Conservation (phyloP, 2,797 vertebrate species). For the Neopelma chrysocephalum region DNA sequence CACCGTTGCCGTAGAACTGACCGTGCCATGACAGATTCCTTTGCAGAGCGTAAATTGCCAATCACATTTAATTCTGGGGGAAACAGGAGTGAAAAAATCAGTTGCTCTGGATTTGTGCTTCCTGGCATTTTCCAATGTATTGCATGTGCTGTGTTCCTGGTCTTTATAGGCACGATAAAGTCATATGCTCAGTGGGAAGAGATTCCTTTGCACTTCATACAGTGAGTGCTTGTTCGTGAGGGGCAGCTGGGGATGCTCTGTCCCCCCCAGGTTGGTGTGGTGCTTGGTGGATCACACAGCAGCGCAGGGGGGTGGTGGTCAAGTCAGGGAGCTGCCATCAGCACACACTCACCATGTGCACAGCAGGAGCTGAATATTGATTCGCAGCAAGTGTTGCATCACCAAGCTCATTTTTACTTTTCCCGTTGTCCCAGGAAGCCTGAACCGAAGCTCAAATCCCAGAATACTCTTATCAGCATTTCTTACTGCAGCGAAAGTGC, state of each 20-base stretch:
- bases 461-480: not conserved
- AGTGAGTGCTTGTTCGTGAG: fast-evolving
- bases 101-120: not conserved
- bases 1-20: not conserved
- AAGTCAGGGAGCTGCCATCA: not conserved
- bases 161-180: not conserved
- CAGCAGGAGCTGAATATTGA: not conserved
- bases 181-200: not conserved
- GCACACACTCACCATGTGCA: not conserved
- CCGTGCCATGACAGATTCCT: not conserved
- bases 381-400: not conserved
- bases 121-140: not conserved
- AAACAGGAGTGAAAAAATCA: not conserved
- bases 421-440: fast-evolving
- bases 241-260: not conserved
- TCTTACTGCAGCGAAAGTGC: not conserved
- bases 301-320: not conserved
- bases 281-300: not conserved
- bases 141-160: not conserved
- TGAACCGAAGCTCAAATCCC: not conserved
- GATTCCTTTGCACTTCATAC: not conserved
- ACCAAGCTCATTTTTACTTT: not conserved
- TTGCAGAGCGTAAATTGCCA: not conserved
- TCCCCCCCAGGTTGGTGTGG: not conserved
- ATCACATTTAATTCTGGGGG: not conserved